Evolutionary conservation across 64 coral and sea anemone genomes (phyloP).

Genomic region (Catalaphyllia jardinei): DNA sequence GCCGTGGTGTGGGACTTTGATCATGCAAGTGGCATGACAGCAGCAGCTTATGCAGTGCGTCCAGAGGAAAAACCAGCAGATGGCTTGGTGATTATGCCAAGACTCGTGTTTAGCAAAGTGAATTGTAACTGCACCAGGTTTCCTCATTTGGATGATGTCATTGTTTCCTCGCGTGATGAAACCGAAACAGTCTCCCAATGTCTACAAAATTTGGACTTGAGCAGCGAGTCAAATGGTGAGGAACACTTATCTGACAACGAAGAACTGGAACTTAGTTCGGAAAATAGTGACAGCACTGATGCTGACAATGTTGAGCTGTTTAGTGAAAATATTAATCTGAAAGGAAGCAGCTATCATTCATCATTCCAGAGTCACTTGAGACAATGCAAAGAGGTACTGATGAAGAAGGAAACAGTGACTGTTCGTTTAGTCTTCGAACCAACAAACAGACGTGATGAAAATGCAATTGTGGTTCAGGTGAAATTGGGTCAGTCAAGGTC

Average conservation of each 20-base stretch:
- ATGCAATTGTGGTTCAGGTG: conserved; percentile 35
- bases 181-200: background rate
- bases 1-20: conserved; percentile 32
- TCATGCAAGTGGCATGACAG: conserved; percentile 18
- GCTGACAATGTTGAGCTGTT: background rate
- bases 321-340: background rate
- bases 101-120: background rate
- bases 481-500: background rate
- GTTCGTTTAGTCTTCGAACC: conserved; percentile 37
- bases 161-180: background rate
- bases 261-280: too few species aligned
- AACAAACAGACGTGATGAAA: conserved; percentile 15
- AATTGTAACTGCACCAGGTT: conserved; percentile 35
- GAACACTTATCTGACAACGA: background rate
- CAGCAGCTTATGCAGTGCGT: conserved; percentile 13
- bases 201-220: too few species aligned
- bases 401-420: background rate
- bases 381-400: too few species aligned
- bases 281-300: too few species aligned
- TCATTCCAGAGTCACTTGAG: background rate
- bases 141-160: conserved; percentile 13
- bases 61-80: conserved; percentile 21
- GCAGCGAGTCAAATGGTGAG: background rate
- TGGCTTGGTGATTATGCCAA: background rate
- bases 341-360: conserved; percentile 38